Base-by-base conservation (phyloP, 2,888 invertebrate species). In the Apodemia duryi region DNA sequence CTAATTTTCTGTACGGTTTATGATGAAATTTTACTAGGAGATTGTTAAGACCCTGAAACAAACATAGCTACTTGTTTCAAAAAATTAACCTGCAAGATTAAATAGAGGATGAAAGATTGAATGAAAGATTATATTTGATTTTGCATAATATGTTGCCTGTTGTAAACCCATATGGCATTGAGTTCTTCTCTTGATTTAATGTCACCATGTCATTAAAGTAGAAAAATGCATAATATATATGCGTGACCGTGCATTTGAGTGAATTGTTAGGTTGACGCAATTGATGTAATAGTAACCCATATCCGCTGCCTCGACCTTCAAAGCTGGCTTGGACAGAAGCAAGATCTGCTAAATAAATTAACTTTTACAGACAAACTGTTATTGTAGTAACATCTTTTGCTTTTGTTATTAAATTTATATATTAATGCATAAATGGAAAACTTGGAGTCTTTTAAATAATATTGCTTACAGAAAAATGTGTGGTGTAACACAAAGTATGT, bases 231-330 rank as follows among this genome's bases (percentile, higher is more conserved):
- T 63, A 63, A 66, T 69, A 67, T 51, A 71, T 70, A 73, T 72
- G 72, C 74, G 75, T 81, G 82, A 84, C 75, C 71, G 70, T 77
- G 78, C 79, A 76, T 78, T 77, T 80, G 78, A 81, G 21, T 74
- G 72, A 73, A 81, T 84, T 80, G 77, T 78, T 71, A 72, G 72
- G 72, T 78, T 84, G 78, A 83, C 76, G 51, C 51, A 51, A 51
- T 79, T 76, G 75, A 77, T 76, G 74, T 74, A 73, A 77, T 75
- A 72, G 70, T 77, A 77, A 75, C 74, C 74, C 71, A 79, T 77
- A 79, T 82, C 79, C 76, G 79, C 70, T 68, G 72, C 73, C 74
- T 73, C 80, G 81, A 74, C 83, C 85, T 84, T 84, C 32, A 13
- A 29, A 57, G 77, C 61, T 10, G 61, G 52, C 66, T 64, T 63